phyloP scores from a whole-genome alignment of 64 coral and sea anemone genomes.

The Montipora cactus region DNA sequence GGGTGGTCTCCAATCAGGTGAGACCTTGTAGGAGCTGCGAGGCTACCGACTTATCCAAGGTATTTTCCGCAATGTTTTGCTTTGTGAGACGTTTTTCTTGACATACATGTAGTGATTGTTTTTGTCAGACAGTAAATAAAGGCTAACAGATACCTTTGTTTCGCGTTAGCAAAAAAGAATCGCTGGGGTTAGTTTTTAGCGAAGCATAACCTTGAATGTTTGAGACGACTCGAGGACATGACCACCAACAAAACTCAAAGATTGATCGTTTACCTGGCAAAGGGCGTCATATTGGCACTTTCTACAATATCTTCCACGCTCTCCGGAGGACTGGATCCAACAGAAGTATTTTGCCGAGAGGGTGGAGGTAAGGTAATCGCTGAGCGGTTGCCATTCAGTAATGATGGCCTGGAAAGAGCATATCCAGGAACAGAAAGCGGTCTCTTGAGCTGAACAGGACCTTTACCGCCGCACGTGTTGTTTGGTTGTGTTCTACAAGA shows the following conservation, averaged over 20 bases:
- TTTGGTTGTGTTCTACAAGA: background rate
- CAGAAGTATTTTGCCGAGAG: constrained; percentile 39
- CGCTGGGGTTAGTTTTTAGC: too few relatives aligned
- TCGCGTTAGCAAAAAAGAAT: too few relatives aligned
- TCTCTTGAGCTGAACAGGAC: constrained; percentile 5
- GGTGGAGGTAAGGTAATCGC: constrained; percentile 21
- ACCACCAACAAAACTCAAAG: background rate
- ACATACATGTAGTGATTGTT: too few relatives aligned
- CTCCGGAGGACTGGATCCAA: constrained; percentile 64
- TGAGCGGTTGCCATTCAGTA: background rate
- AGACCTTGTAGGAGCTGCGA: too few relatives aligned
- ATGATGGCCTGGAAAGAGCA: background rate
- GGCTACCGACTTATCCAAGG: too few relatives aligned
- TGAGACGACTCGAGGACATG: too few relatives aligned
- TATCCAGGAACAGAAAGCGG: constrained; percentile 24
- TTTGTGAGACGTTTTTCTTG: too few relatives aligned
- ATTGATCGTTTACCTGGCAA: constrained; percentile 28
- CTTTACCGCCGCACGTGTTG: background rate
- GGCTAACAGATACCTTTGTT: too few relatives aligned
- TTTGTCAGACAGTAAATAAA: too few relatives aligned
- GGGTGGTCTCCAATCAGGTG: too few relatives aligned
- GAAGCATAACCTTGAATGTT: too few relatives aligned
- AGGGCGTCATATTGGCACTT: constrained; percentile 72
- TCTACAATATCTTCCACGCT: constrained; percentile 79
- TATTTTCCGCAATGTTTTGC: too few relatives aligned